A percentile compares a stretch with the other conserved stretches of the same genome.
Evolutionary conservation across 2,797 vertebrate species (phyloP).

Genomic region (Orientallactaga sibirica): DNA sequence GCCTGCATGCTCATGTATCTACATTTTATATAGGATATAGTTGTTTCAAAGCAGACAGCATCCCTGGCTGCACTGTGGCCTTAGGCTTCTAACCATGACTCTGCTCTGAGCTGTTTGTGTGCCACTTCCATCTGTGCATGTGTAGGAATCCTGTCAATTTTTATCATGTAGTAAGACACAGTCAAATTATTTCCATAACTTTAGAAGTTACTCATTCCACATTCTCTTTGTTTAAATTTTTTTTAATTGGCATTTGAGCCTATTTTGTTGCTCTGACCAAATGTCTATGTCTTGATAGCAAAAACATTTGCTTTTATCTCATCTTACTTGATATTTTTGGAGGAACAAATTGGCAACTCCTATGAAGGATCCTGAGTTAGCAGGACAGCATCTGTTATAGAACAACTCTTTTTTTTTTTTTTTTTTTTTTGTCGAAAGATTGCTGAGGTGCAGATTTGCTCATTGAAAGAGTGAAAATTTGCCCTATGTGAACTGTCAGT

Average conservation of each 20-base stretch:
- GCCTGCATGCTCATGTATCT: slow-evolving; percentile 24
- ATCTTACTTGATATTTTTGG: slow-evolving; percentile 80
- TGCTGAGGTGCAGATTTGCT: slow-evolving; percentile 48
- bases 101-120: slow-evolving; percentile 28
- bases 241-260: slow-evolving; percentile 73
- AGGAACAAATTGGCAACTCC: slow-evolving; percentile 78
- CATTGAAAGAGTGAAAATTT: slow-evolving; percentile 61
- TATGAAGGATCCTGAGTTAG: slow-evolving; percentile 78
- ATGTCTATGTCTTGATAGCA: slow-evolving; percentile 84
- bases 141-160: slow-evolving; percentile 76
- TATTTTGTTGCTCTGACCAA: slow-evolving; percentile 84
- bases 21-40: slow-evolving; percentile 53
- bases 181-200: slow-evolving; percentile 84
- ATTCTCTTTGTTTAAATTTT: slow-evolving; percentile 79
- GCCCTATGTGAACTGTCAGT: background rate
- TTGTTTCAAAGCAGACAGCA: slow-evolving; percentile 74
- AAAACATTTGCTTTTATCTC: slow-evolving; percentile 84
- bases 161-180: slow-evolving; percentile 78
- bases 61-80: slow-evolving; percentile 34
- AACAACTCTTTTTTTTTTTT: slow-evolving; percentile 63
- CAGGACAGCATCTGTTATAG: slow-evolving; percentile 76
- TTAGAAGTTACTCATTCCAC: slow-evolving; percentile 82
- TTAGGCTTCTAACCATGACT: slow-evolving; percentile 59
- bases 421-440: slow-evolving; percentile 53
- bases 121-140: slow-evolving; percentile 74